phyloP scores from a whole-genome alignment of 1,140 invertebrate genomes.

The Propsilocerus akamusi region DNA sequence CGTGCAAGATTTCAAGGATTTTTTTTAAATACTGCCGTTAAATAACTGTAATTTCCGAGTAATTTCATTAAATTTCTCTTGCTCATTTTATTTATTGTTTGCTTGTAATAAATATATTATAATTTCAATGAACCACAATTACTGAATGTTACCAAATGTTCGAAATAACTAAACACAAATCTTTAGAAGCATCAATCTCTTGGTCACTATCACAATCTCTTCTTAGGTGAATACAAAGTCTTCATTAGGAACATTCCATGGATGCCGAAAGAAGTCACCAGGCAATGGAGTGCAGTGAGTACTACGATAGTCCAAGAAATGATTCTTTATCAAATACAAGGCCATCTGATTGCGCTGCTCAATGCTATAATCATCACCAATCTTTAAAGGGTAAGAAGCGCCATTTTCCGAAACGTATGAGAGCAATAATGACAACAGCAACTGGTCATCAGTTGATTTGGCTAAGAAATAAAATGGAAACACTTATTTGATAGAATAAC shows the following conservation, averaged over 20 bases:
- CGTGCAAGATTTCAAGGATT: no score
- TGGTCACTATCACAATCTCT: no score
- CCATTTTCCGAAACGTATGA: conserved; percentile 34
- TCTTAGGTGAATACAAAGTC: conserved; percentile 23
- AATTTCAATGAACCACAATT: no score
- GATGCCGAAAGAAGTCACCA: conserved; percentile 41
- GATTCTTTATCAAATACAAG: conserved; percentile 45
- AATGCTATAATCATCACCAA: conserved; percentile 33
- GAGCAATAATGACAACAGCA: conserved; percentile 32
- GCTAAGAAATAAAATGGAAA: conserved; percentile 10
- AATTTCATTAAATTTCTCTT: no score
- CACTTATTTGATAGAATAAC: conserved; percentile 5
- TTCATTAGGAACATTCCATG: conserved; percentile 25
- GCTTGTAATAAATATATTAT: no score
- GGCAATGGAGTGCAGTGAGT: conserved; percentile 74
- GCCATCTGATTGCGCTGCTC: conserved; percentile 33
- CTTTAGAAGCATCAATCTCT: no score
- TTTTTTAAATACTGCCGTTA: no score
- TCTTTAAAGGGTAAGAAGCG: conserved; percentile 36
- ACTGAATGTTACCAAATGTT: no score
- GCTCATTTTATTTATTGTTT: no score
- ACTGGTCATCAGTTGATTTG: conserved; percentile 26
- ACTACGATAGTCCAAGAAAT: conserved; percentile 71
- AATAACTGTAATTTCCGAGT: no score
- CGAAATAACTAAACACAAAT: no score